Conservation (phyloP, 64 coral and sea anemone genomes). For the Montipora foliosa region DNA sequence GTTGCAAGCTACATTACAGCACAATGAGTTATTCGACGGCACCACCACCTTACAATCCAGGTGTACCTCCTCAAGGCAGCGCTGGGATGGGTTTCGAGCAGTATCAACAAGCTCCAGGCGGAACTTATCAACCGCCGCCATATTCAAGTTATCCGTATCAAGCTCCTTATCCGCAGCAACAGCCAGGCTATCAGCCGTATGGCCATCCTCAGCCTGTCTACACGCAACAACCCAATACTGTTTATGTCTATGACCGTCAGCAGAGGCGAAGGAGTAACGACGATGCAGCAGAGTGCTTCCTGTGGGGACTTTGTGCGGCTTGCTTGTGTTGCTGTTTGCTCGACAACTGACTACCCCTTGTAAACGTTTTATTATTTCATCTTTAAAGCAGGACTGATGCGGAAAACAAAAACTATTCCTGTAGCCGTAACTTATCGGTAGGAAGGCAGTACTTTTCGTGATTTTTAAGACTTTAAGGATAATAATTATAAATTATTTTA, state of each 20-base stretch:
- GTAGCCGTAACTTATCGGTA: too few species aligned
- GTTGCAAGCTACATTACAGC: not conserved
- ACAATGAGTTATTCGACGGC: slow-evolving; percentile 57
- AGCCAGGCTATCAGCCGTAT: slow-evolving; percentile 35
- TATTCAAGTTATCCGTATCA: slow-evolving; percentile 64
- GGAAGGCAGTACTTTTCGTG: too few species aligned
- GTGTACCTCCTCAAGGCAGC: slow-evolving; percentile 53
- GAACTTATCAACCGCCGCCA: slow-evolving; percentile 33
- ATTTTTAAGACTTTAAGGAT: too few species aligned
- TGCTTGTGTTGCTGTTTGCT: slow-evolving; percentile 79
- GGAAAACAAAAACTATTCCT: not conserved
- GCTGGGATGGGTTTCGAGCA: slow-evolving; percentile 60
- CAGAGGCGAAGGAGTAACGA: slow-evolving; percentile 31
- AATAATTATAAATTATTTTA: too few species aligned
- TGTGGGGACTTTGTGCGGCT: slow-evolving; percentile 56
- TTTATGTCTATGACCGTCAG: slow-evolving; percentile 67
- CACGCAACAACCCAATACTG: slow-evolving; percentile 71
- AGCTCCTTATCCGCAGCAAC: slow-evolving; percentile 26
- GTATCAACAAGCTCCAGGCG: slow-evolving; percentile 58
- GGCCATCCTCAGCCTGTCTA: slow-evolving; percentile 43
- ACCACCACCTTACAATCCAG: slow-evolving; percentile 68
- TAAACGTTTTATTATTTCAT: not conserved
- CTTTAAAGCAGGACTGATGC: not conserved
- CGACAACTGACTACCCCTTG: not conserved
- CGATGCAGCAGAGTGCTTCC: slow-evolving; percentile 46